These are phyloP conservation scores for Eidolon helvum DNA, from an alignment of 2,113 vertebrate genomes.

Conservation along the genomic window DNA sequence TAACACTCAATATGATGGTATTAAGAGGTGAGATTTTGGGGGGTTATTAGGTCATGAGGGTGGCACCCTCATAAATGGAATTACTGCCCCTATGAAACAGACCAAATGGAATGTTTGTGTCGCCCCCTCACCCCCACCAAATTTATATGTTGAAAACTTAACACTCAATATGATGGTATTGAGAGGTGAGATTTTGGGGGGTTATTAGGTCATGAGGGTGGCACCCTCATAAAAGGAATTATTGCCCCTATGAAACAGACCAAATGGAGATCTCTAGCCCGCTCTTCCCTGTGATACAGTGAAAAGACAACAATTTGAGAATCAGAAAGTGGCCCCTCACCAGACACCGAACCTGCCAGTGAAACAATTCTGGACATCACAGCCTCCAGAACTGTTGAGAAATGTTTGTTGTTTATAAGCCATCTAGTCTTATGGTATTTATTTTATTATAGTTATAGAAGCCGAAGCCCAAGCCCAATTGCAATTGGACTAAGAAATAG, in stretches of 20 bases:
- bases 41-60: neutral
- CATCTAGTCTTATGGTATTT: too few relatives aligned
- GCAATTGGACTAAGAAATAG: neutral
- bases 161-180: neutral
- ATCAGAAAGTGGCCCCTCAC: neutral
- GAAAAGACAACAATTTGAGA: neutral
- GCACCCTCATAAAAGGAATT: neutral
- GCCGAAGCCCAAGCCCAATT: neutral
- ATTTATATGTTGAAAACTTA: neutral
- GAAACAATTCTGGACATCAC: neutral
- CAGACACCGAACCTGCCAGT: neutral
- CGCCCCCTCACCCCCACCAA: neutral
- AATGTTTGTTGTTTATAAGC: neutral
- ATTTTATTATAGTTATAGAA: neutral
- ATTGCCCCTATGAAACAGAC: neutral
- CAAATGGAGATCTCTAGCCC: neutral
- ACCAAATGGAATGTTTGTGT: neutral
- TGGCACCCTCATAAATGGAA: neutral
- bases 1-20: neutral
- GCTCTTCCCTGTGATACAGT: neutral
- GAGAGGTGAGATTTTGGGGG: neutral
- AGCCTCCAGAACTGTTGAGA: neutral
- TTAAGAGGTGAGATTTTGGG: neutral
- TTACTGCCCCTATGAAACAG: neutral
- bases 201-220: neutral